Base-by-base conservation (phyloP, 2,797 vertebrate species). In the Spondyliosoma cantharus region DNA sequence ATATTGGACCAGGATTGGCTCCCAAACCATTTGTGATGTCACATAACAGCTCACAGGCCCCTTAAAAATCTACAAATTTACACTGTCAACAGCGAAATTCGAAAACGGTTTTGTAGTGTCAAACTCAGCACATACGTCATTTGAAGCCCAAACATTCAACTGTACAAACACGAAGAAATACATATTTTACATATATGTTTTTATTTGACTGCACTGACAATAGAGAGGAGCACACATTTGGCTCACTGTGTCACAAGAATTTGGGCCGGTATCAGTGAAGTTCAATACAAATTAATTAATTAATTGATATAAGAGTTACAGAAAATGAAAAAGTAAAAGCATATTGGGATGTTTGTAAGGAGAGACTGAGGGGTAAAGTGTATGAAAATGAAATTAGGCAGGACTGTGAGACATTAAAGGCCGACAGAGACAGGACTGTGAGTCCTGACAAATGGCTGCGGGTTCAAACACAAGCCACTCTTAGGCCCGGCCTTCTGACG, bases 391-490 rank as follows among this genome's bases (percentile, higher is more conserved):
- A 84, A 84, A 86, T 85, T 24, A 83, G 57, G 25, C 70, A 48
- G 74, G 76, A 59, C 79, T 71, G 66, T 50, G 53, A 56, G 76
- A 61, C 59, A 78, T 62, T 68, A 53, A 72, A 63, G 66, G 69
- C 62, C 65, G 64, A 89, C 74, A 89, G 77, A 88, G 79, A 85
- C 74, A 67, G 75, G 57, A 72, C 77, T 87, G 82, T 85, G 84
- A 84, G 80, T 77, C 63, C 80, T 89, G 85, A 93, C 80, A 85
- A 91, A 92, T 79, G 74, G 81, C 78, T 53, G 32, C 61, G 72
- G 88, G 93, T 94, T 94, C 92, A 91, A 87, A 87, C 60, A 85
- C 80, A 90, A 94, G 90, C 88, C 91, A 88, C 77, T 87, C 78
- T 87, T 80, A 76, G 54, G 80, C 88, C 77, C 56, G 68, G 70